These are phyloP conservation scores for Octomys mimax DNA, from an alignment of 2,797 vertebrate genomes.

Conservation along the genomic window DNA sequence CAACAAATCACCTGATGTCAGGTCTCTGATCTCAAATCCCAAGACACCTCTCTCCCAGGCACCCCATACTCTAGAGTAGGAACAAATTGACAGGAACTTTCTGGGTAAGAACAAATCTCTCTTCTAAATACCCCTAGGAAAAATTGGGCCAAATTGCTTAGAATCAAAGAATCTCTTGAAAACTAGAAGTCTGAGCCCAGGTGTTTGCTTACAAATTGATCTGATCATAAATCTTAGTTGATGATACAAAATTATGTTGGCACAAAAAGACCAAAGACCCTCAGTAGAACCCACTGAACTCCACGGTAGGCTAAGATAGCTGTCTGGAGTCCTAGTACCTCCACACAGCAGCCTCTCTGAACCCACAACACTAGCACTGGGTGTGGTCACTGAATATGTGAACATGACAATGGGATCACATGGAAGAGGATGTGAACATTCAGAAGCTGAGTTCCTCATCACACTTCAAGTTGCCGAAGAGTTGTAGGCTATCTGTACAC, in stretches of 20 bases:
- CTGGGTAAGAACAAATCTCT: not conserved
- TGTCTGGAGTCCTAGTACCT: not conserved
- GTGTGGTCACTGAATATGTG: not conserved
- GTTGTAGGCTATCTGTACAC: not conserved
- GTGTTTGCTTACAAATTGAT: not conserved
- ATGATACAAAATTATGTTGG: not conserved
- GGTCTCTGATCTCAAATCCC: not conserved
- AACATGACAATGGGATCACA: not conserved
- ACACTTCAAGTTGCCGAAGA: not conserved
- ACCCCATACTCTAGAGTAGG: not conserved
- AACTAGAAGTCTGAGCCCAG: not conserved
- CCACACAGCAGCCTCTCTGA: not conserved
- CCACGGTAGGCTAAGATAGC: not conserved
- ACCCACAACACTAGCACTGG: not conserved
- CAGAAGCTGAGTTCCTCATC: conserved; percentile 10
- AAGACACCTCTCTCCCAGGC: not conserved
- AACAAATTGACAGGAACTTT: not conserved
- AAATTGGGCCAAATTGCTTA: not conserved
- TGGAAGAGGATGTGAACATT: not conserved
- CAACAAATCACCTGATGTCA: not conserved
- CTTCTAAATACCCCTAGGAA: not conserved
- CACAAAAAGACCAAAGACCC: not conserved
- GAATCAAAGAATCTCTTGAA: not conserved
- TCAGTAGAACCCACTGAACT: not conserved
- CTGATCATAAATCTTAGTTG: not conserved